Evolutionary conservation across 2,888 invertebrate genomes (phyloP).

Genomic region (Agonopterix subpropinquella): DNA sequence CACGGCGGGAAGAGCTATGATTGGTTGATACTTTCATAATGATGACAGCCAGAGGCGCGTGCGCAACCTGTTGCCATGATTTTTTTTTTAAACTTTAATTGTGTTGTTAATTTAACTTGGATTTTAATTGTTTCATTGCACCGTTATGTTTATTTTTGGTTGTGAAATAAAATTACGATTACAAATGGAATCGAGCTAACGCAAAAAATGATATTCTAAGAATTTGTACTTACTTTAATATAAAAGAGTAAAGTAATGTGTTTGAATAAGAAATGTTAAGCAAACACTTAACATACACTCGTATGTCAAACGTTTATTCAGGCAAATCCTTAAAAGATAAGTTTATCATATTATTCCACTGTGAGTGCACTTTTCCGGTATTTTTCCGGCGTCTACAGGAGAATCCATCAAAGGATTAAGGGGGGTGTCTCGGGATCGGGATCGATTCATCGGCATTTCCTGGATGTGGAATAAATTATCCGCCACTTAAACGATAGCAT

Average conservation of each 20-base stretch:
- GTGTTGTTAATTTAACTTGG: slow-evolving; percentile 1
- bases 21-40: slow-evolving; percentile 16
- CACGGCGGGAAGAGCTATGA: slow-evolving; percentile 29
- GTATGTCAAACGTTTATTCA: slow-evolving; percentile 21
- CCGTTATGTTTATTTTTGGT: not conserved
- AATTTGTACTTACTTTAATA: no score
- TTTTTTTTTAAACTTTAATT: slow-evolving; percentile 12
- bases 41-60: slow-evolving; percentile 20
- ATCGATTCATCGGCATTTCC: slow-evolving; percentile 59
- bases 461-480: slow-evolving; percentile 67
- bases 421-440: slow-evolving; percentile 45
- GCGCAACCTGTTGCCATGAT: slow-evolving; percentile 15
- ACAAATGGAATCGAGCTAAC: no score
- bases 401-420: slow-evolving; percentile 73
- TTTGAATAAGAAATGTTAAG: not conserved
- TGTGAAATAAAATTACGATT: no score
- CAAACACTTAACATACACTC: not conserved
- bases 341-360: slow-evolving; percentile 40
- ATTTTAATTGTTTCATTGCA: not conserved
- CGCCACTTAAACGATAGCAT: slow-evolving; percentile 51
- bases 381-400: slow-evolving; percentile 41
- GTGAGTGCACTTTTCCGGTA: slow-evolving; percentile 57
- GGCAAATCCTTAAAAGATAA: slow-evolving; percentile 26
- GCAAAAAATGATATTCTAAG: no score
- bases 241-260: no score